These are phyloP conservation scores for Bathynomus jamesi DNA, from an alignment of 1,140 invertebrate species.

Conservation along the genomic window DNA sequence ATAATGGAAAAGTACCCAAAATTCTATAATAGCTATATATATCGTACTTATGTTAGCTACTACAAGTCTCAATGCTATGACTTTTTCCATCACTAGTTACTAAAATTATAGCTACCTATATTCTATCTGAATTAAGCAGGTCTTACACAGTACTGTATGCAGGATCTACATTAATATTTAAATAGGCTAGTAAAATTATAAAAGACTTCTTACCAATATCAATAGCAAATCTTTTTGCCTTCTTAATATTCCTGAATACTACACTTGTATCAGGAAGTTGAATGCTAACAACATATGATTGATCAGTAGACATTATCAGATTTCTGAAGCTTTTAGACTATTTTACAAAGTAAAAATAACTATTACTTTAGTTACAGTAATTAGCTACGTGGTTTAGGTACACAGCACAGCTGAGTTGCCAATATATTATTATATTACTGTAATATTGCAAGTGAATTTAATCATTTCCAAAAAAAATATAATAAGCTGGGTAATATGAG, in stretches of 20 bases:
- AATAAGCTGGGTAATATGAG: no score
- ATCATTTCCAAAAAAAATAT: no score
- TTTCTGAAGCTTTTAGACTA: no score
- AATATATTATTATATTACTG: no score
- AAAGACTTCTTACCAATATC: conserved; percentile 53
- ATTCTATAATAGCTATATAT: neutral
- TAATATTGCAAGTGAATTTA: no score
- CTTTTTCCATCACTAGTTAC: neutral
- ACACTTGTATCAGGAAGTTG: conserved; percentile 47
- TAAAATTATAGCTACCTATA: neutral
- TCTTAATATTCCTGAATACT: conserved; percentile 60
- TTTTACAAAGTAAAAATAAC: no score
- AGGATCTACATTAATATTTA: neutral
- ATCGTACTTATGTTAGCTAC: neutral
- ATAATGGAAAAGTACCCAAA: no score
- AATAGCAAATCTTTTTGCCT: conserved; percentile 63
- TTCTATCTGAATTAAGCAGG: no score
- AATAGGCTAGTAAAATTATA: neutral
- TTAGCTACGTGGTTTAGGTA: no score
- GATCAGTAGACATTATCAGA: neutral
- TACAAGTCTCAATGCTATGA: neutral
- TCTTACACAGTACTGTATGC: neutral
- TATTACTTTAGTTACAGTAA: no score
- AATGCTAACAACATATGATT: conserved; percentile 38
- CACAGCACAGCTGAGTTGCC: no score